Evolutionary conservation across 2,797 vertebrate species (phyloP), one percentile per base, ranked within the genome.

Genomic region (Cuculus canorus): DNA sequence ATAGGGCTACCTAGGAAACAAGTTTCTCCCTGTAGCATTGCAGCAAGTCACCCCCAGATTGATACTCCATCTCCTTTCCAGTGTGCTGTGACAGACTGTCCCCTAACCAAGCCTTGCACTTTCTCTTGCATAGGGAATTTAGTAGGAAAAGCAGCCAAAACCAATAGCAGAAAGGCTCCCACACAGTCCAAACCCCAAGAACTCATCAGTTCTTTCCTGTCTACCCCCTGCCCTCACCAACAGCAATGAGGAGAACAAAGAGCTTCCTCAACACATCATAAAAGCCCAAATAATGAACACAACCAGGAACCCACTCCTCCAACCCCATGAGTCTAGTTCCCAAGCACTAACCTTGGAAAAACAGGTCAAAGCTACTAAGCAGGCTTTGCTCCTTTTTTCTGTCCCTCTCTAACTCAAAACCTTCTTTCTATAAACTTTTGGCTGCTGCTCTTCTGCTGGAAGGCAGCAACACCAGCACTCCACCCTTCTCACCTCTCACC

Each of bases 311-410:
- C 1, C 3, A 1, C 5, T 32, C 13, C 6, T 27, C 5, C 23
- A 33, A 4, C 27, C 3, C 21, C 37, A 32, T 7, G 54, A 56
- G 5, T 3, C 16, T 9, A 15, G 1, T 9, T 79, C 17, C 27
- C 15, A 59, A 71, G 5, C 2, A 70, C 32, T 13, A 65, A 77
- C 39, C 63, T 59, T 6, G 12, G 43, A 43, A 35, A n/a, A 33
- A 5, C 1, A 23, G 11, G 0, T 3, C 14, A 8, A 5, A 54
- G 5, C 4, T 41, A 35, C 35, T 9, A 39, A 39, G 1, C 2
- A 56, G 4, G 1, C 3, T 64, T 6, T 32, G 2, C 7, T 48
- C 13, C 14, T 52, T 19, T 10, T 5, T 53, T 57, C 23, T 22
- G 1, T 8, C 7, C 45, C 13, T 10, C 2, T 16, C 4, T 9